phyloP scores from a whole-genome alignment of 2,888 invertebrate species.

The Hybos culiciformis region DNA sequence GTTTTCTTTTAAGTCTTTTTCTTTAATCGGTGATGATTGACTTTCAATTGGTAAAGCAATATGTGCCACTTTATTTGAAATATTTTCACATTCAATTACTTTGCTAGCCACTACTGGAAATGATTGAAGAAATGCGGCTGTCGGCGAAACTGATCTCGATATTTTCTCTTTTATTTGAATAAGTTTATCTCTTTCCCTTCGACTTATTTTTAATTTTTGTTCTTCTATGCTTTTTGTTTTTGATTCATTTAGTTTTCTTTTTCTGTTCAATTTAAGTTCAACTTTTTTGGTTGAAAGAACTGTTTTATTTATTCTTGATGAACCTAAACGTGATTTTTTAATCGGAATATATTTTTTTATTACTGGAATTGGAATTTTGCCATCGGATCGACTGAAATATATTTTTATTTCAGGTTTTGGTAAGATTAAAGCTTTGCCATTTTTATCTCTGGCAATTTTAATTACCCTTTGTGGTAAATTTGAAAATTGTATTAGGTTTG shows the following conservation, averaged over 20 bases:
- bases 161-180: neutral
- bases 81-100: too few relatives aligned
- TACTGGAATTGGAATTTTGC: constrained; percentile 13
- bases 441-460: constrained; percentile 8
- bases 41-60: too few relatives aligned
- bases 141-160: constrained; percentile 41
- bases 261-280: neutral
- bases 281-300: neutral
- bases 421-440: constrained; percentile 11
- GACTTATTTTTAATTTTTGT: neutral
- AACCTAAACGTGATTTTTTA: constrained; percentile 4
- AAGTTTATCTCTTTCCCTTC: neutral
- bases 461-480: neutral
- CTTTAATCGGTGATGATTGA: too few relatives aligned
- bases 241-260: constrained; percentile 2
- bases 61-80: too few relatives aligned
- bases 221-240: constrained; percentile 5
- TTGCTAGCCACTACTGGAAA: constrained; percentile 50
- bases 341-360: constrained; percentile 6
- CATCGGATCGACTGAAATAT: constrained; percentile 10
- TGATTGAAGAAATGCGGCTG: constrained; percentile 48
- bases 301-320: too few relatives aligned
- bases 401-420: constrained; percentile 12
- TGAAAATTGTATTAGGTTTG: too few relatives aligned
- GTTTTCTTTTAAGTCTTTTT: too few relatives aligned